Conservation (phyloP, 2,113 vertebrate genomes). For the Synchiropus splendidus region DNA sequence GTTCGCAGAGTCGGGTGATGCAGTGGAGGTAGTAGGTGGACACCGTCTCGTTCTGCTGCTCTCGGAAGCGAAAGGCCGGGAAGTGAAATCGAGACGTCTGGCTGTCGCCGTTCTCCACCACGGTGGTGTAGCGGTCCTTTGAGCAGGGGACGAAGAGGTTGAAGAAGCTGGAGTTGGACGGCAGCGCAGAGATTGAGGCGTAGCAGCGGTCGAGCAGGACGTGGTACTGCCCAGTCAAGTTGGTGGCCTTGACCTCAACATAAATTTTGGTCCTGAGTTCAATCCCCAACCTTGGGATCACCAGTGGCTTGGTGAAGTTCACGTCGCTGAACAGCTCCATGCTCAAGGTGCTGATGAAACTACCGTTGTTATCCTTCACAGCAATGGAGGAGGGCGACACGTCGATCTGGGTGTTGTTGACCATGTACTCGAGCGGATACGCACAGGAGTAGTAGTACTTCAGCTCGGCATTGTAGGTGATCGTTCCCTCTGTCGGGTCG, state of each 20-base stretch:
- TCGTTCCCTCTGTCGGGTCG: slow-evolving; percentile 38
- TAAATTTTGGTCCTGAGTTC: slow-evolving; percentile 57
- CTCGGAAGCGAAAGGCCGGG: slow-evolving; percentile 65
- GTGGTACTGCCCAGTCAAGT: slow-evolving; percentile 64
- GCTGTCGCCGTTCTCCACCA: slow-evolving; percentile 58
- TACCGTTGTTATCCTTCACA: slow-evolving; percentile 63
- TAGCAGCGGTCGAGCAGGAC: slow-evolving; percentile 69
- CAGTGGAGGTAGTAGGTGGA: slow-evolving; percentile 68
- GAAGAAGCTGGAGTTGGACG: slow-evolving; percentile 56
- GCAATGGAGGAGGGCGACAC: slow-evolving; percentile 60
- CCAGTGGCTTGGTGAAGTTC: slow-evolving; percentile 23
- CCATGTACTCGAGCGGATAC: slow-evolving; percentile 64
- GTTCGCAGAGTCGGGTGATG: slow-evolving; percentile 62
- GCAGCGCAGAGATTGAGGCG: slow-evolving; percentile 48
- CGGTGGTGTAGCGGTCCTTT: slow-evolving; percentile 47
- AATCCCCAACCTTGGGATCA: slow-evolving; percentile 47
- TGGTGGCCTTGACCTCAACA: slow-evolving; percentile 64
- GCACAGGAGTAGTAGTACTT: slow-evolving; percentile 69
- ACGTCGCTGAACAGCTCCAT: slow-evolving; percentile 50
- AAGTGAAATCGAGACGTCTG: slow-evolving; percentile 62
- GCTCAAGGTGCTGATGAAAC: slow-evolving; percentile 66
- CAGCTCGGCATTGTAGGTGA: slow-evolving; percentile 63
- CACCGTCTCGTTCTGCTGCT: slow-evolving; percentile 59
- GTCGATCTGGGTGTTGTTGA: slow-evolving; percentile 66
- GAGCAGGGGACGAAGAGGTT: slow-evolving; percentile 64